Percentiles rank a stretch among this genome's conserved stretches.
These are phyloP conservation scores for Caenorhabditis sinica DNA, from an alignment of 2,888 invertebrate species.

Conservation along the genomic window DNA sequence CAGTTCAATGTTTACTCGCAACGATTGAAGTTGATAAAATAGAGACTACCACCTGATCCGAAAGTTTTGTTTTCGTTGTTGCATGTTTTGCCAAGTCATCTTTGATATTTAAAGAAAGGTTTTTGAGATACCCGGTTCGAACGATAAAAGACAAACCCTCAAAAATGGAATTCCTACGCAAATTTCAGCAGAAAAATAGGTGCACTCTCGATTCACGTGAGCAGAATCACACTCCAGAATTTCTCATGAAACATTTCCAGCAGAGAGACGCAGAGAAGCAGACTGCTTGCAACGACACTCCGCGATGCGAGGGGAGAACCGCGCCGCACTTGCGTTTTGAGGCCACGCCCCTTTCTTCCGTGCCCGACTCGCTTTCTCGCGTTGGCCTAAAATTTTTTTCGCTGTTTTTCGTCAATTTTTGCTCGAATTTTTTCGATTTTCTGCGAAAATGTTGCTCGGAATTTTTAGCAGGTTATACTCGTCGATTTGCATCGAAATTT, in stretches of 20 bases:
- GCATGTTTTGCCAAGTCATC: slow-evolving; percentile 41
- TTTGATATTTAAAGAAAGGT: slow-evolving; percentile 22
- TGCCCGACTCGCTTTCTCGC: slow-evolving; percentile 5
- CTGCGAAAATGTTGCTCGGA: not conserved
- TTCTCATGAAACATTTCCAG: not conserved
- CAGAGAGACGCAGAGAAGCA: slow-evolving; percentile 26
- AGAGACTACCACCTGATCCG: slow-evolving; percentile 14
- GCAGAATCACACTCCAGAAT: slow-evolving; percentile 18
- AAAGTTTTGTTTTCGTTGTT: slow-evolving; percentile 14
- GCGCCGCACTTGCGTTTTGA: slow-evolving; percentile 44
- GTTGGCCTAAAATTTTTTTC: slow-evolving; percentile 54
- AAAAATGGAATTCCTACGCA: not conserved
- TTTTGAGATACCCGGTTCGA: not conserved
- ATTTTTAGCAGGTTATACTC: slow-evolving; percentile 6
- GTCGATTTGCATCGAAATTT: too few species aligned
- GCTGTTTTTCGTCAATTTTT: slow-evolving; percentile 29
- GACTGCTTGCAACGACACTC: slow-evolving; percentile 41
- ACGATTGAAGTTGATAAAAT: not conserved
- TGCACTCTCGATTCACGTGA: slow-evolving; percentile 35
- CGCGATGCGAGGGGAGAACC: slow-evolving; percentile 5
- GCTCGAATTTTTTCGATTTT: not conserved
- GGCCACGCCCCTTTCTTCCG: slow-evolving; percentile 41
- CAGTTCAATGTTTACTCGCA: slow-evolving; percentile 45
- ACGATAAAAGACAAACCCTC: not conserved
- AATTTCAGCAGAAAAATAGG: not conserved